Base-by-base conservation (phyloP, 2,888 invertebrate species). In the Xiphydria camelus region DNA sequence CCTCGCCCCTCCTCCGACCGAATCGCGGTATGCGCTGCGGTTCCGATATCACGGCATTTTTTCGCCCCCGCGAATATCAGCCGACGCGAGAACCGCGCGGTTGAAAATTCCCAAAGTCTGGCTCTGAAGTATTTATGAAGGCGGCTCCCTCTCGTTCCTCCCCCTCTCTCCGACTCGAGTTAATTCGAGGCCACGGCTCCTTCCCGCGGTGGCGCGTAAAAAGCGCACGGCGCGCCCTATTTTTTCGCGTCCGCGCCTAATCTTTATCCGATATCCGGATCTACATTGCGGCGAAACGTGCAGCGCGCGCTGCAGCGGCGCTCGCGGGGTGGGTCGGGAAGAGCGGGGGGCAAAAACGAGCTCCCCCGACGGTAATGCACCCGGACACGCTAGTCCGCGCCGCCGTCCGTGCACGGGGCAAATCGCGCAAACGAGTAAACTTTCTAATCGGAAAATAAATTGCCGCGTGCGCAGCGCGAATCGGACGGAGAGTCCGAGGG, bases 41-140 rank as follows among this genome's bases (percentile, higher is more conserved):
- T 52, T 47, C 46, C 54, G 48, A 59, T 62, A 55, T 60, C 55
- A 34, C 38, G 29, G 49, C 37, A 41, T 49, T 57, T 41, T 49
- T 46, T 17, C 38, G 38, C 2, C 21, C 25, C 20, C 26, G 32
- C 32, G 51, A 47, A 54, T 57, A 61, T 63, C 61, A 62, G 55
- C 52, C 55, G 44, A 12, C 54, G 45, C 51, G 57, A 42, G 56
- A 66, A 65, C 53, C 57, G n/a, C n/a, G n/a, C 55, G 59, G 56
- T 59, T 62, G 66, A 49, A 68, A 67, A 62, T 69, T 66, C 58
- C 53, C 57, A 46, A 61, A 61, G 62, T 57, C 68, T 69, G 66
- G 54, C 47, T 49, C 53, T 66, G 69, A 68, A 69, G 66, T 69
- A 68, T 69, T 68, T 68, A 68, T 68, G 66, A 61, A 63, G 59